Percentiles rank a stretch among this genome's conserved stretches.
Evolutionary conservation across 2,113 vertebrate genomes (phyloP).

Genomic region (Catharus bicknelli): DNA sequence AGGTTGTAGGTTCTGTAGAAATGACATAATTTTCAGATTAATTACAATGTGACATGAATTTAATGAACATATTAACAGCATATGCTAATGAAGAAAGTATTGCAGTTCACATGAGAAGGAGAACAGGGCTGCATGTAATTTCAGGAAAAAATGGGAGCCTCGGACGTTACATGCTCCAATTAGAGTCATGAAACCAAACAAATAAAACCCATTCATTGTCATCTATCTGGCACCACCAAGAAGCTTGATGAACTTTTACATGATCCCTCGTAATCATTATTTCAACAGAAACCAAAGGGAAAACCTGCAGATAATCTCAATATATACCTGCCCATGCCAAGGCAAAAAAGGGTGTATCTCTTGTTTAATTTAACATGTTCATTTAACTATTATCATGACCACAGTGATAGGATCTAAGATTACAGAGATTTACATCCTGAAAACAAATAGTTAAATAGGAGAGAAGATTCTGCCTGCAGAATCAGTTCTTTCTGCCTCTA

Average conservation of each 20-base stretch:
- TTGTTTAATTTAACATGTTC: not conserved
- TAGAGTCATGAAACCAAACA: not conserved
- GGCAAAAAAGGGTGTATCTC: not conserved
- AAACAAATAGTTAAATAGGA: not conserved
- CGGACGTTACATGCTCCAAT: not conserved
- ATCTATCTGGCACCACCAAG: not conserved
- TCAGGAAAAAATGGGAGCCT: not conserved
- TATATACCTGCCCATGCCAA: not conserved
- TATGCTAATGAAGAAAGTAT: conserved; percentile 44
- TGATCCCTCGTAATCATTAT: not conserved
- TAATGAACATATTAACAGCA: conserved; percentile 44
- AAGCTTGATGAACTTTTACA: not conserved
- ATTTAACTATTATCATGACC: not conserved
- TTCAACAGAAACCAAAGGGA: not conserved
- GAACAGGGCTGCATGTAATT: not conserved
- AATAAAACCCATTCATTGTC: not conserved
- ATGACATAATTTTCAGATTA: conserved; percentile 60
- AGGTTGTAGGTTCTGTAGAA: conserved; percentile 57
- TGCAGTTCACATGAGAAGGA: not conserved
- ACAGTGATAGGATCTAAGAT: not conserved
- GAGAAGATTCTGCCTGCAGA: not conserved
- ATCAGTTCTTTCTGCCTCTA: not conserved
- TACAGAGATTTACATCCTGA: not conserved
- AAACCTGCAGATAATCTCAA: not conserved
- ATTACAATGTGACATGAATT: conserved; percentile 54